Base-by-base conservation (phyloP, 2,888 invertebrate species). In the Amblyjoppa proteus region DNA sequence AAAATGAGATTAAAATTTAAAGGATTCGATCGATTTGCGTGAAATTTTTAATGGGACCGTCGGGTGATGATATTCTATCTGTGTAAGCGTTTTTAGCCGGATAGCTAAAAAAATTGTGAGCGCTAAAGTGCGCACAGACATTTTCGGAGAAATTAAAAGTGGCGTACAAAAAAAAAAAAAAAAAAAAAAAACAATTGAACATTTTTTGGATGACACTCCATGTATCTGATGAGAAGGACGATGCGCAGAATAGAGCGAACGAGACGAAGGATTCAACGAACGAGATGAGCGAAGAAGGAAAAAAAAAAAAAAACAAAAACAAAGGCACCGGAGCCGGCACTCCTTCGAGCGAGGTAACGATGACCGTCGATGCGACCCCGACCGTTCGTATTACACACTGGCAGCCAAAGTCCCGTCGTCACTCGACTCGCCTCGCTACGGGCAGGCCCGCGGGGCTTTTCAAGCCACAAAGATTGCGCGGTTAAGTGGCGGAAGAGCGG, bases 271-370 rank as follows among this genome's bases (percentile, higher is more conserved):
- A 64, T 28, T n/a, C 28, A 69, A 78, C 41, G 20, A 75, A 31
- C 34, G 64, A 68, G 6, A 11, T 16, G 11, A 58, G 58, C 31
- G 49, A 45, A 58, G 61, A 51, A 20, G 6, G 61, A 58, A 77
- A 77, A 28, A 77, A 77, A 77, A 28, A 77, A 61, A 69, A 61
- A 20, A n/a, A 20, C 20, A 61, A 69, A 61, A 20, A n/a, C 16
- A 77, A 61, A 70, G 49, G 53, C 58, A 64, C 45, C 20, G 38
- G 45, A 28, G 31, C 41, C 7, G 58, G 41, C 71, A 71, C 71
- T 71, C 71, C 56, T 53, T 56, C 25, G 25, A 34, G 58, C 38
- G 58, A 25, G 25, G 61, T 58, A 53, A 76, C 25, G 64, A 76
- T 66, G 76, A 76, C 34, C 64, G 49, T 34, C 34, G 64, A 73